Evolutionary conservation across 1,140 invertebrate species (phyloP), one percentile per base, ranked within the genome.

Genomic region (Conus ventricosus): DNA sequence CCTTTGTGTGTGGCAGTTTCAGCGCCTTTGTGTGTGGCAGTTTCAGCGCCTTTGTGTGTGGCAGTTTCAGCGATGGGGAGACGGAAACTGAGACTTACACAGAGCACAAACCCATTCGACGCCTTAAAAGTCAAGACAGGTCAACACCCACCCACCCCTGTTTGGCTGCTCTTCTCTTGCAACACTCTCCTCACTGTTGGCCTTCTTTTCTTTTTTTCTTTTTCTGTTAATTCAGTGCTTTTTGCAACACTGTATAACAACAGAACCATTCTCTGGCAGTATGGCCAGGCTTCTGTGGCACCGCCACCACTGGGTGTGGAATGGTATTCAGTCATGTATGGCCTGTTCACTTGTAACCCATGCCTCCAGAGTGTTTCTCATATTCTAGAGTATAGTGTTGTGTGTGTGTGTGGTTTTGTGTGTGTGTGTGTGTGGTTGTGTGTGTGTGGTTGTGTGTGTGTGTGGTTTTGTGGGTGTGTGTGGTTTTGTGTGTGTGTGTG

Each of bases 41-140:
- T n/a, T n/a, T n/a, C n/a, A n/a, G 55, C 25, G 76, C n/a, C 17
- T 20, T 82, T 82, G 17, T 54, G 27, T 55, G 10, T 82, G 81
- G 11, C 81, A 83, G 81, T 83, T 83, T 17, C 81, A 83, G 81
- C 55, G 81, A 83, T 20, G 81, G 81, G 20, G 81, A 83, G 55
- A 20, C 53, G 81, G 81, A 83, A 83, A 23, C 15, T 5, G 51
- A 57, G 53, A 83, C 53, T 55, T 20, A 25, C 5, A 83, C 81
- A 54, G 81, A 83, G 20, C 13, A 4, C 55, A 83, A 54, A 55
- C 53, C 20, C 17, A 20, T 55, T 55, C 81, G 53, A 11, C 81
- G 51, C 20, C 81, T 8, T 57, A 55, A 55, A 15, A 55, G 17
- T 25, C 51, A 20, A 55, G 81, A 55, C 20, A 83, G 53, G 55